A percentile compares a stretch with the other conserved stretches of the same genome.
Conservation (phyloP, 2,113 vertebrate species). For the Brevimyrus niger region DNA sequence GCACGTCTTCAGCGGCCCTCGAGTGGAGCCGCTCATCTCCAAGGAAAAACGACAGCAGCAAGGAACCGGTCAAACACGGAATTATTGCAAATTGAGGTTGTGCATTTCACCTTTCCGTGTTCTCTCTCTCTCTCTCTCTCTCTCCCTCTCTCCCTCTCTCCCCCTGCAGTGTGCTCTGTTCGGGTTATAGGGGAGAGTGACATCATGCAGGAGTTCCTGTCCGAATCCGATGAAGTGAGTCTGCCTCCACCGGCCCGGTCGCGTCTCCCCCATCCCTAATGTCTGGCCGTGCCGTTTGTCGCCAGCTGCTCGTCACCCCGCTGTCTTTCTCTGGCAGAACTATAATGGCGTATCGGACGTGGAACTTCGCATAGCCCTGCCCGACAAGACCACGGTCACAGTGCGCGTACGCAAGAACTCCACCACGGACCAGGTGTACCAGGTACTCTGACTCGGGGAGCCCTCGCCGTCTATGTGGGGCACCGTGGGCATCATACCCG, state of each 20-base stretch:
- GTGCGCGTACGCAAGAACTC: constrained; percentile 93
- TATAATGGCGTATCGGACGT: constrained; percentile 90
- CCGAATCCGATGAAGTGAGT: constrained; percentile 90
- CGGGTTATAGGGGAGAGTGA: constrained; percentile 93
- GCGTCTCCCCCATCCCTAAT: not conserved
- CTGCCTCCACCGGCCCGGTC: not conserved
- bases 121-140: not conserved
- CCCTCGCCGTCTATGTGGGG: not conserved
- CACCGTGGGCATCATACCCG: not conserved
- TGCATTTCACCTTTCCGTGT: not conserved
- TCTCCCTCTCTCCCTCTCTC: not conserved
- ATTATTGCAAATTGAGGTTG: not conserved
- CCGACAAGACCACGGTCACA: constrained; percentile 80
- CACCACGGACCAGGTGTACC: constrained; percentile 97
- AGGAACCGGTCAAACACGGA: not conserved
- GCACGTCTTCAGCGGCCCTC: not conserved
- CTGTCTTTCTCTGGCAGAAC: constrained; percentile 60
- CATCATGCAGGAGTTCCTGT: constrained; percentile 97
- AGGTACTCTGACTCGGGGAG: constrained; percentile 60
- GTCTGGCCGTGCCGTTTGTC: not conserved
- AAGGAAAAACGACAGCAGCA: not conserved
- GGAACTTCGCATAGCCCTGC: constrained; percentile 83
- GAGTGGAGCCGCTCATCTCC: not conserved
- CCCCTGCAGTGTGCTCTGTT: constrained; percentile 80
- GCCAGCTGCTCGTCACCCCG: not conserved